Evolutionary conservation across 2,797 vertebrate genomes (phyloP).

Genomic region (Myripristis murdjan): DNA sequence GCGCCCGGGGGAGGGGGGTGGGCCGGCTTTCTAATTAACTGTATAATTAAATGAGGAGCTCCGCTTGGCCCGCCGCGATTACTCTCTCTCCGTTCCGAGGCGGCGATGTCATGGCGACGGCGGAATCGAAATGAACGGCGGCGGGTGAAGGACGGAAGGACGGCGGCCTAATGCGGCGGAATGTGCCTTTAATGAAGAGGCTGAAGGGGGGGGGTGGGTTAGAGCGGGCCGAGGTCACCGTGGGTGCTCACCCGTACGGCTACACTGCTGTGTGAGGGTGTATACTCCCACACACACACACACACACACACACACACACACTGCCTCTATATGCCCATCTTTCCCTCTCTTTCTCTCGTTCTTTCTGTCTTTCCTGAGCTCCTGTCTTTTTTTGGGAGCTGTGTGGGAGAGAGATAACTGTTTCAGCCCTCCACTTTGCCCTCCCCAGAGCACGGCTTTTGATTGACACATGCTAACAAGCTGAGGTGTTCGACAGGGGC

Average conservation of each 20-base stretch:
- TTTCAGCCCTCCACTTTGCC: constrained; percentile 58
- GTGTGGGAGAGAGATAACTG: constrained; percentile 69
- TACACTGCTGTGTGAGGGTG: constrained; percentile 1
- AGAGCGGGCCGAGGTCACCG: constrained; percentile 50
- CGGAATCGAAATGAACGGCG: constrained; percentile 74
- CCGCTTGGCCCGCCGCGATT: constrained; percentile 43
- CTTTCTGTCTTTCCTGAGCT: too few species aligned
- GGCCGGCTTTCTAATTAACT: constrained; percentile 72
- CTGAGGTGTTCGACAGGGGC: constrained; percentile 69
- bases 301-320: neutral
- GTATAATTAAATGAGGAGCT: constrained; percentile 80
- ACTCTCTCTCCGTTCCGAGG: constrained; percentile 34
- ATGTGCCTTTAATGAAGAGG: constrained; percentile 81
- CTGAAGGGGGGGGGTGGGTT: constrained; percentile 16
- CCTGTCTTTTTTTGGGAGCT: constrained; percentile 39
- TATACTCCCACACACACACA: neutral
- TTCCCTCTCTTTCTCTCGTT: neutral
- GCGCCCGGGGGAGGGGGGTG: constrained; percentile 12
- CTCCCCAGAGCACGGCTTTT: constrained; percentile 66
- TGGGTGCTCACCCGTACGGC: constrained; percentile 31
- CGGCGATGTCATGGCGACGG: constrained; percentile 59
- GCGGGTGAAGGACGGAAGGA: constrained; percentile 77
- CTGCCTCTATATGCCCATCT: neutral
- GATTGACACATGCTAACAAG: constrained; percentile 87
- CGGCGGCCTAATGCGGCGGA: constrained; percentile 48